phyloP scores from a whole-genome alignment of 1,140 invertebrate genomes.

The Gryllus bimaculatus region DNA sequence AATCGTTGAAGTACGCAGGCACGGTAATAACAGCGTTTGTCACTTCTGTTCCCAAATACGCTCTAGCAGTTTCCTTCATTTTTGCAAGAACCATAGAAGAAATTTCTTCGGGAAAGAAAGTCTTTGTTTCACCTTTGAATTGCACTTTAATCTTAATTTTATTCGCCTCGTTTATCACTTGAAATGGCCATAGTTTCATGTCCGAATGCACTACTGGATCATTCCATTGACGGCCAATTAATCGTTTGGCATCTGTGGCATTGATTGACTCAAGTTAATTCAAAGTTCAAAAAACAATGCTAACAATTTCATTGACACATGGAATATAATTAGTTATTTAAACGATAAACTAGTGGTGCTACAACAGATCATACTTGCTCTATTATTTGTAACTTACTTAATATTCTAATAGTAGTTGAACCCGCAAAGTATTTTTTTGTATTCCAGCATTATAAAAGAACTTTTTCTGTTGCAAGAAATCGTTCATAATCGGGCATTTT shows the following conservation, averaged over 20 bases:
- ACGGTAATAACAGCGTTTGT: constrained; percentile 45
- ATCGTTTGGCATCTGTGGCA: constrained; percentile 10
- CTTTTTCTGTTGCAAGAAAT: too few relatives aligned
- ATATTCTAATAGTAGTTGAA: too few relatives aligned
- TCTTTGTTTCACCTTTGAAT: constrained; percentile 38
- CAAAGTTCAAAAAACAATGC: constrained; percentile 31
- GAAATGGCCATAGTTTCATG: constrained; percentile 44
- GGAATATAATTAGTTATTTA: too few relatives aligned
- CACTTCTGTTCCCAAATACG: constrained; percentile 42
- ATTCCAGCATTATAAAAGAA: too few relatives aligned
- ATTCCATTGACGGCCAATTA: constrained; percentile 47
- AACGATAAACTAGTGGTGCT: too few relatives aligned
- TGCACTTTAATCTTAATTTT: constrained; percentile 37
- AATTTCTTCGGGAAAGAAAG: constrained; percentile 46
- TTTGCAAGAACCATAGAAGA: constrained; percentile 45
- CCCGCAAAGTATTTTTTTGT: too few relatives aligned
- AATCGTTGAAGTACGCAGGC: constrained; percentile 47
- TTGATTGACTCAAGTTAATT: constrained; percentile 28
- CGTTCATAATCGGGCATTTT: too few relatives aligned
- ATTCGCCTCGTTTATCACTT: constrained; percentile 38
- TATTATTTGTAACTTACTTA: too few relatives aligned
- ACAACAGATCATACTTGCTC: too few relatives aligned
- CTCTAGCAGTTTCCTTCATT: constrained; percentile 48
- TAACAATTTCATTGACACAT: too few relatives aligned
- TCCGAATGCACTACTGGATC: constrained; percentile 43